phyloP scores from a whole-genome alignment of 2,797 vertebrate species.

The Uromys caudimaculatus region DNA sequence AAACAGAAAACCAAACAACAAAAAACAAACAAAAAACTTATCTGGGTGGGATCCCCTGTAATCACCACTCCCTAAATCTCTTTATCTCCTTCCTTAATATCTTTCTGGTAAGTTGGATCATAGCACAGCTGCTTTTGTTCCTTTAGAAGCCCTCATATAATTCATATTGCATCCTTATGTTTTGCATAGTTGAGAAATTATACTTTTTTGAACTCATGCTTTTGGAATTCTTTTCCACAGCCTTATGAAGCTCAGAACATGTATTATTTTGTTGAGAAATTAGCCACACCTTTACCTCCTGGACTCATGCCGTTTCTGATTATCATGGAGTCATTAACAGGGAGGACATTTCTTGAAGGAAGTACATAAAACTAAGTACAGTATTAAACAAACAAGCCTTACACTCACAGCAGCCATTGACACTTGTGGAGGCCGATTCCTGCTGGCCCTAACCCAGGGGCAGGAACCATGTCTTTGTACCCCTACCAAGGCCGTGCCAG shows the following conservation, averaged over 20 bases:
- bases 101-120: not conserved
- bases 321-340: not conserved
- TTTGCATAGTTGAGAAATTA: not conserved
- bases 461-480: not conserved
- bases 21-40: not conserved
- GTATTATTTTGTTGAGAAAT: not conserved
- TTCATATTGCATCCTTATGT: not conserved
- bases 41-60: not conserved
- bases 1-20: not conserved
- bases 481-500: not conserved
- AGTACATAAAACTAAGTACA: not conserved
- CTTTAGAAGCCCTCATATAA: not conserved
- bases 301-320: not conserved
- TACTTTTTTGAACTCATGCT: not conserved
- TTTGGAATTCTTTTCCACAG: not conserved
- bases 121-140: not conserved
- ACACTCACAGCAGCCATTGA: not conserved
- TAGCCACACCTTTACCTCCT: not conserved
- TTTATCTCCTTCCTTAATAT: no score
- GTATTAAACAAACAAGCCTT: not conserved
- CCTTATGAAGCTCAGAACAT: not conserved
- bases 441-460: not conserved
- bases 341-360: not conserved
- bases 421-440: no score
- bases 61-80: not conserved